phyloP scores from a whole-genome alignment of 1,140 invertebrate genomes.

The Magallana gigas region DNA sequence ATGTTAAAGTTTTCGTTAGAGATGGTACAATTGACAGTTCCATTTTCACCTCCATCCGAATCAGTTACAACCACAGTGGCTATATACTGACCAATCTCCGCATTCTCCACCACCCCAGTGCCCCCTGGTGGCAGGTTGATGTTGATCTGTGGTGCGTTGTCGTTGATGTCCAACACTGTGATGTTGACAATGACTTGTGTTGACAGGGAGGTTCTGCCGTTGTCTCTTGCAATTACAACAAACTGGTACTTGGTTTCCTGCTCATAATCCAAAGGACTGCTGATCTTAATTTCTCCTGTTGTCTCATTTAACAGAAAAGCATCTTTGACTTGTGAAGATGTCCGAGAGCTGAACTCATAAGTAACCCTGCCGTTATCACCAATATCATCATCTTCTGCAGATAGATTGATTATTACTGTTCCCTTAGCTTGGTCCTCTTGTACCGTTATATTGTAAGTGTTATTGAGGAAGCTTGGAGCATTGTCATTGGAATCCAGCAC shows the following conservation, averaged over 20 bases:
- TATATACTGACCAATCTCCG: constrained; percentile 68
- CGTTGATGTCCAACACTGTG: constrained; percentile 96
- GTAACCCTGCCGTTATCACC: constrained; percentile 94
- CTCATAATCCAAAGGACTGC: constrained; percentile 68
- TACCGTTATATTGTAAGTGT: constrained; percentile 85
- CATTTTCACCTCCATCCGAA: constrained; percentile 70
- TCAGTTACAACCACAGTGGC: constrained; percentile 73
- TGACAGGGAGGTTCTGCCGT: constrained; percentile 83
- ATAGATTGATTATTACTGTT: constrained; percentile 86
- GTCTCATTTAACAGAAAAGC: constrained; percentile 64
- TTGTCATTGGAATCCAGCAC: constrained; percentile 97
- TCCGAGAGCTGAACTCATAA: constrained; percentile 84
- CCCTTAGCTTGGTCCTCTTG: constrained; percentile 90
- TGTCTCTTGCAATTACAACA: constrained; percentile 67
- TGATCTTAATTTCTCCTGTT: constrained; percentile 65
- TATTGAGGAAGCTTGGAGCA: constrained; percentile 88
- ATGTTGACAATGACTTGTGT: constrained; percentile 95
- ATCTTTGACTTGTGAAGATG: constrained; percentile 59
- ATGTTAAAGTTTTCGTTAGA: constrained; percentile 64
- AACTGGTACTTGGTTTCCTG: constrained; percentile 66
- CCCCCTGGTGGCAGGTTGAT: constrained; percentile 68
- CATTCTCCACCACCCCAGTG: constrained; percentile 66
- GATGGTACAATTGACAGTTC: constrained; percentile 66
- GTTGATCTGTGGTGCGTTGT: constrained; percentile 95
- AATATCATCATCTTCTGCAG: constrained; percentile 92